Base-by-base conservation (phyloP, 2,113 vertebrate genomes). In the Anolis sagrei region DNA sequence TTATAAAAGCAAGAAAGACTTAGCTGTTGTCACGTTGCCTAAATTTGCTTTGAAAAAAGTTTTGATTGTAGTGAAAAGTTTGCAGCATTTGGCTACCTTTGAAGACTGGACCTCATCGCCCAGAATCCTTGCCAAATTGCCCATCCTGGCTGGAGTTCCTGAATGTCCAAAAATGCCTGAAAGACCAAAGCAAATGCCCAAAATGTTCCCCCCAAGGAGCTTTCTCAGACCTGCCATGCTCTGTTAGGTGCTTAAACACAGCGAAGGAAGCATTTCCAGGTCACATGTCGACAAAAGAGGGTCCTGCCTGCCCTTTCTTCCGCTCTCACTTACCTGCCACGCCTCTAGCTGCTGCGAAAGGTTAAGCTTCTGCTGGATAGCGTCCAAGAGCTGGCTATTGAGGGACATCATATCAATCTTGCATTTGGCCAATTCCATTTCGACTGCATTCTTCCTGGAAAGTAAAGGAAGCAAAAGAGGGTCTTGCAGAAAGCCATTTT, bases 261-360 rank as follows among this genome's bases (percentile, higher is more conserved):
- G 54, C 76, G 32, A 8, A 3, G 10, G 29, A 3, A 44, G 25
- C 80, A 23, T 25, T 72, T 54, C 32, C 27, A n/a, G 48, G 9
- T 72, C 76, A 32, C 49, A 58, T 11, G 32, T 2, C 7, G 5
- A 72, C 16, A 7, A 36, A 64, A 9, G 10, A 7, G 54, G 54
- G 14, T 58, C 54, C 18, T 58, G 14, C 54, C 4, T 58, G 14
- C 13, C 14, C 54, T 32, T 49, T 27, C 32, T 36, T 29, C 70
- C 83, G 70, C 72, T 80, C 73, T 82, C 83, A 89, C 94, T 94
- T 94, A 99, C 99, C 98, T 99, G 99, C 99, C 99, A 99, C 82
- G 99, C 99, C 97, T 99, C 99, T 91, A 99, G 97, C 97, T 99
- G 99, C 95, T 99, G 99, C 0, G 99, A 99, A 93, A 99, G 96